phyloP scores from a whole-genome alignment of 2,888 invertebrate species.

The Caradrina clavipalpis region DNA sequence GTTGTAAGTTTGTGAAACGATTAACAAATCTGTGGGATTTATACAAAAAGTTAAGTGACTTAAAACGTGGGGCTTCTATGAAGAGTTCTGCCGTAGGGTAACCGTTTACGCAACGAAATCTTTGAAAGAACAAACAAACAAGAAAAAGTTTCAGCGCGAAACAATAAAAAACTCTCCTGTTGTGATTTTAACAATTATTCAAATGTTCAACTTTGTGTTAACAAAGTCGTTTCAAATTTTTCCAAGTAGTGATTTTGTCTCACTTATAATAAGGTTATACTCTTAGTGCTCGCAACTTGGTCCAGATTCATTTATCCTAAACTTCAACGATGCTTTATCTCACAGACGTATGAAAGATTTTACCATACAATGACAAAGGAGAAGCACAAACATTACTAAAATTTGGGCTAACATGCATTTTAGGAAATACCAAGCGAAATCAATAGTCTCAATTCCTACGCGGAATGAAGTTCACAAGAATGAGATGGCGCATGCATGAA shows the following conservation, averaged over 20 bases:
- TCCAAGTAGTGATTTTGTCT: neutral
- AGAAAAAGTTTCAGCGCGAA: constrained; percentile 21
- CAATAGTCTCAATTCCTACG: constrained; percentile 67
- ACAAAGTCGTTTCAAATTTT: constrained; percentile 10
- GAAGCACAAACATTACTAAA: neutral
- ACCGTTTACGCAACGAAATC: constrained; percentile 59
- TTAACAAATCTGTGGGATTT: constrained; percentile 59
- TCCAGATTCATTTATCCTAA: neutral
- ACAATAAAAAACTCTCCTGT: constrained; percentile 27
- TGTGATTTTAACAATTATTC: constrained; percentile 26
- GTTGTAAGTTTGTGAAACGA: constrained; percentile 61
- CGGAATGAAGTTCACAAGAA: constrained; percentile 69
- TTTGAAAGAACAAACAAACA: constrained; percentile 29
- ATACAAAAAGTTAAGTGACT: constrained; percentile 54
- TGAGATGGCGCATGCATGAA: constrained; percentile 71
- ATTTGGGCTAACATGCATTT: constrained; percentile 33
- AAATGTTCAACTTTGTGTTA: constrained; percentile 8
- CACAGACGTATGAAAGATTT: neutral
- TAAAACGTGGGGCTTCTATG: constrained; percentile 58
- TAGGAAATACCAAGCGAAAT: constrained; percentile 62
- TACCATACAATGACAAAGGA: neutral
- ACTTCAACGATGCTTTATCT: neutral
- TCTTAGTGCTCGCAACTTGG: neutral
- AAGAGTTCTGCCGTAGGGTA: constrained; percentile 55
- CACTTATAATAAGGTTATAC: neutral